A percentile compares a stretch with the other conserved stretches of the same genome.
Conservation (phyloP, 92 coral and sea anemone species). For the Umimayanthus kanabou region DNA sequence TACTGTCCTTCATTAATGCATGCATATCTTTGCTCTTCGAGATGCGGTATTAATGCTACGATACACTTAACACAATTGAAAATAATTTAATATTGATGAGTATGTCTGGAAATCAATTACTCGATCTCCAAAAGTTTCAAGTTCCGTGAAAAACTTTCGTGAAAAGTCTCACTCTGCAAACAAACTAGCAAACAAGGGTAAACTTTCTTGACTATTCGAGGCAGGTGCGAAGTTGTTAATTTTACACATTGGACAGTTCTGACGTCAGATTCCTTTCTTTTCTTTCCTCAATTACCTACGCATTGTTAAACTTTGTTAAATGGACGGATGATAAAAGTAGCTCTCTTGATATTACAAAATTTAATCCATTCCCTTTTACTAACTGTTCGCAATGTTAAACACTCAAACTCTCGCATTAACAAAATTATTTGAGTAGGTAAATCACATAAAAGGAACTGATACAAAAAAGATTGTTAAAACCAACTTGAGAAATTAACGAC, state of each 20-base stretch:
- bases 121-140: conserved; percentile 2
- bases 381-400: conserved; percentile 18
- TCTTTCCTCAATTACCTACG: conserved; percentile 40
- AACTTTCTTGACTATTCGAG: conserved; percentile 1
- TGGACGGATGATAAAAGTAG: not conserved
- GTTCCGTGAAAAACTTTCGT: not conserved
- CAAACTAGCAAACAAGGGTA: not conserved
- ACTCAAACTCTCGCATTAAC: conserved; percentile 6
- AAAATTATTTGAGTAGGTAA: not conserved
- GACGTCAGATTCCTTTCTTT: conserved; percentile 8
- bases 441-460: not conserved
- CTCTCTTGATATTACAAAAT: not conserved
- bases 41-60: not conserved
- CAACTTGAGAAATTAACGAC: not conserved
- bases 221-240: conserved; percentile 37
- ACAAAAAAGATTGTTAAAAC: not conserved
- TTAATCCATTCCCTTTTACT: conserved; percentile 17
- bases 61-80: conserved; percentile 5
- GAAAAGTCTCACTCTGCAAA: not conserved
- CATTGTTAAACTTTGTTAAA: conserved; percentile 11
- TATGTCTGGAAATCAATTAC: conserved; percentile 10
- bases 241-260: conserved; percentile 17
- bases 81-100: conserved; percentile 2
- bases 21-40: not conserved
- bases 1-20: conserved; percentile 23